Evolutionary conservation across 2,888 invertebrate genomes (phyloP), one percentile per base, ranked within the genome.

Genomic region (Holacanthella duospinosa): DNA sequence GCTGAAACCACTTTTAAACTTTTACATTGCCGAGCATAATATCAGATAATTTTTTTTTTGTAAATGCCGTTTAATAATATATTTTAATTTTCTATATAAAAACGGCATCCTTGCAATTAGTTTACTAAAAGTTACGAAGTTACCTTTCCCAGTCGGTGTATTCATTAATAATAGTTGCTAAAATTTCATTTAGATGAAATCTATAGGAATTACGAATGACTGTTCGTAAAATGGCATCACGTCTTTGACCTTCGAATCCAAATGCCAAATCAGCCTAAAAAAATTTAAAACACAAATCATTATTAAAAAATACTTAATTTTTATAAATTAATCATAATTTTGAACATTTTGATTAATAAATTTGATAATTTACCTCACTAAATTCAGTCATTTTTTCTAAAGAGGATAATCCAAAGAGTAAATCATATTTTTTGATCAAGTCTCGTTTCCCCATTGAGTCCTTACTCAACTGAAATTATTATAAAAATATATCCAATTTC

Each of bases 171-270:
- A 92, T 84, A 44, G 92, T 89, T 53, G 89, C 88, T 76, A 89
- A 86, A 73, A 88, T 88, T 79, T 92, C 91, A 79, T 89, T 89
- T 74, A 91, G 82, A 76, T 93, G 93, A 78, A 86, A 93, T 66
- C 87, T 85, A 80, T 88, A 93, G 64, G 89, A 85, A 80, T 93
- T 93, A 71, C 92, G 83, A 48, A 93, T 88, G 78, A 88, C 86
- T 6, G 90, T 89, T 68, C 78, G 70, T 29, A 88, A 80, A 68
- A 88, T 83, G 43, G 87, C 82, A 75, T 87, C 87, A 63, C 88
- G 82, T 72, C 87, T 84, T 72, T 87, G 86, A 74, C 88, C 87
- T 72, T 88, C 87, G 78, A 96, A 87, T 67, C 95, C 96, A 77
- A 90, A 88, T 82, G 92, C 87, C 76, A 90, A 84, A 71, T 88